Conservation (phyloP, 2,113 vertebrate genomes). For the Trichechus manatus region DNA sequence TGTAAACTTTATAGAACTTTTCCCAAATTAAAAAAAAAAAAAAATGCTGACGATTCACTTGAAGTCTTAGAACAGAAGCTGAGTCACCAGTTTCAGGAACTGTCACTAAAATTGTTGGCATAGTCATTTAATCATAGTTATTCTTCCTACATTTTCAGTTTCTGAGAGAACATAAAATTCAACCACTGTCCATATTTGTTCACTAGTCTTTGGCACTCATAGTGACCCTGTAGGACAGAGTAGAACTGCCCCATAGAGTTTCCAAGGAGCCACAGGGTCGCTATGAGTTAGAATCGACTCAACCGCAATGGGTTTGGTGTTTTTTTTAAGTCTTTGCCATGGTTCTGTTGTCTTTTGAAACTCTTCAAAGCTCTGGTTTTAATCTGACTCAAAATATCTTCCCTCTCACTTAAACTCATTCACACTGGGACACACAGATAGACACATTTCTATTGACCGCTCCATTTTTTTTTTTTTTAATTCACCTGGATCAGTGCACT, state of each 20-base stretch:
- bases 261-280: too few species aligned
- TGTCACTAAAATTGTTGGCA: not conserved
- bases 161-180: constrained; percentile 4
- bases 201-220: not conserved
- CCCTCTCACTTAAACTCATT: not conserved
- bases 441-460: not conserved
- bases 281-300: too few species aligned
- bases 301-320: too few species aligned
- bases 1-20: constrained; percentile 39
- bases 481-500: not conserved
- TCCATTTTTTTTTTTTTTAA: not conserved
- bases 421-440: not conserved
- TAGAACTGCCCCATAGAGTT: too few species aligned
- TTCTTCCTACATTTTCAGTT: not conserved
- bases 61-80: not conserved
- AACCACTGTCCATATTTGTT: not conserved
- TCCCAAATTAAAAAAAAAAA: not conserved
- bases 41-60: constrained; percentile 4
- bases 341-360: constrained; percentile 19
- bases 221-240: too few species aligned
- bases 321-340: not conserved
- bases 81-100: constrained; percentile 30
- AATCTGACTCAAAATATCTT: not conserved
- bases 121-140: constrained; percentile 18
- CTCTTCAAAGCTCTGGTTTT: constrained; percentile 27